These are phyloP conservation scores for Periophthalmus modestus DNA, from an alignment of 2,113 vertebrate genomes.

Conservation along the genomic window DNA sequence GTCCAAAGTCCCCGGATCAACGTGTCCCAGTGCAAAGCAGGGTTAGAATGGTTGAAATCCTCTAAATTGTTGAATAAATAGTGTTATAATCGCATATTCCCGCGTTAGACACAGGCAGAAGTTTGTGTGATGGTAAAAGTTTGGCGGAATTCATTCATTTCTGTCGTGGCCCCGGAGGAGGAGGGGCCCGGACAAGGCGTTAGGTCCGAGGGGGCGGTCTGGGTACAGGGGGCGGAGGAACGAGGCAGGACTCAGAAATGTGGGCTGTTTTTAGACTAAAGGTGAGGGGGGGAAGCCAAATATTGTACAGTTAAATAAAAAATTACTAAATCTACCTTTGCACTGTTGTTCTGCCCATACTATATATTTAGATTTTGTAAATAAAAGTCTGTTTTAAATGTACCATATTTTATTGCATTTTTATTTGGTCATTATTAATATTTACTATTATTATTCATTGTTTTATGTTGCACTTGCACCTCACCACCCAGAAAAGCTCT, in stretches of 20 bases:
- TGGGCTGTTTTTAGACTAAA: too few relatives aligned
- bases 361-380: too few relatives aligned
- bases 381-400: too few relatives aligned
- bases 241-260: not conserved
- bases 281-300: too few relatives aligned
- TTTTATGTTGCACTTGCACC: too few relatives aligned
- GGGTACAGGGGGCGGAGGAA: not conserved
- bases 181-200: not conserved
- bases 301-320: too few relatives aligned
- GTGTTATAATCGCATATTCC: not conserved
- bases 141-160: conserved; percentile 1
- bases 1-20: not conserved
- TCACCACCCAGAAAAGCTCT: too few relatives aligned
- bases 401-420: too few relatives aligned
- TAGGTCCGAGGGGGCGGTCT: not conserved
- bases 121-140: not conserved
- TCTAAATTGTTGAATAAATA: not conserved
- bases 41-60: not conserved
- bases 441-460: too few relatives aligned
- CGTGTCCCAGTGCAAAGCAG: not conserved
- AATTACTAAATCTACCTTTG: too few relatives aligned
- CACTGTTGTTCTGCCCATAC: too few relatives aligned
- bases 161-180: not conserved
- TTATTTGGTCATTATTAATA: too few relatives aligned
- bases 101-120: not conserved